Evolutionary conservation across 1,140 invertebrate genomes (phyloP), one percentile per base, ranked within the genome.

Genomic region (Drusus annulatus): DNA sequence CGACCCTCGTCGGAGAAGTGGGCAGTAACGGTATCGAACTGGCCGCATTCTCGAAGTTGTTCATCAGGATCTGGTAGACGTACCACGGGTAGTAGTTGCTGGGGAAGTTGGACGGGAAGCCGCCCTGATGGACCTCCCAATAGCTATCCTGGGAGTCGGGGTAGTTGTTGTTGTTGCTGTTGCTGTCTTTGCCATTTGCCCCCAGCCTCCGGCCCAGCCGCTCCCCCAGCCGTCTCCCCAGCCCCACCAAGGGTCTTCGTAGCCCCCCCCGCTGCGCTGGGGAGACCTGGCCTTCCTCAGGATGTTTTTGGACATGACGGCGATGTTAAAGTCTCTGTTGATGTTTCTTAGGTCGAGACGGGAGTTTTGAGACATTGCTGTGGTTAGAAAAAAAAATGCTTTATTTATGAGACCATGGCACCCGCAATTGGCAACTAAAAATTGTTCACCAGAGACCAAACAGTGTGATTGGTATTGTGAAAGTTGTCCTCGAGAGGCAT

Each of bases 71-170:
- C 54, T 36, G 50, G 19, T 56, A 76, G 15, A 36, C 60, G 17
- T 76, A 54, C 51, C 50, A 76, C 52, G 50, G 50, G 13, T 36
- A 56, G 17, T 76, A 56, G 31, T 74, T 5, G 13, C 1, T 45
- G 7, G n/a, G 36, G 36, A 45, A 45, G 7, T 45, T 45, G 19
- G 58, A 0, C 15, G 58, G 58, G 21, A 23, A 23, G 19, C 3
- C 13, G 3, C 58, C 13, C 58, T 60, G 58, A 13, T 60, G 19
- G 36, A 45, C 36, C 19, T 60, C 58, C 58, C 19, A 60, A 21
- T 28, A 28, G 25, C 5, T 5, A 5, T 60, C 21, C 4, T 23
- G 23, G 58, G 19, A 13, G 19, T 60, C 25, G 0, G 23, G 8
- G 56, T 60, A 23, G 17, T 60, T 60, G 8, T 60, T 60, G 8